Evolutionary conservation across 2,113 vertebrate species (phyloP).

Genomic region (Poeciliopsis occidentalis): DNA sequence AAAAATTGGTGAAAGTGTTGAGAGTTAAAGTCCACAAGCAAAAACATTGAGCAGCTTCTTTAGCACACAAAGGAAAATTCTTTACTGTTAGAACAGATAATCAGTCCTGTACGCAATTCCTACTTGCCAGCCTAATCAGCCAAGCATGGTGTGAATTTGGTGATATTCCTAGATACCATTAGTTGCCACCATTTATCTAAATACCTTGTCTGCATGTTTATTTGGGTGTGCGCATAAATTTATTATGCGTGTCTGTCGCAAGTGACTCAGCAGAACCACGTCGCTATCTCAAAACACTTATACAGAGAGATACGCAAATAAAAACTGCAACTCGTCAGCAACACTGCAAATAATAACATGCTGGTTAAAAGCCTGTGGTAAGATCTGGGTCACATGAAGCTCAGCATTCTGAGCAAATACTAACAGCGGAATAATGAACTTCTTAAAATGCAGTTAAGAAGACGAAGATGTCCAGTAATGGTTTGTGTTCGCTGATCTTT

Average conservation of each 20-base stretch:
- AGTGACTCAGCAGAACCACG: conserved; percentile 49
- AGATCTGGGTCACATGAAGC: conserved; percentile 47
- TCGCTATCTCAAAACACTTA: conserved; percentile 3
- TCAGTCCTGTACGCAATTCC: conserved; percentile 62
- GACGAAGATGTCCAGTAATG: background rate
- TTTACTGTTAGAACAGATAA: conserved; percentile 57
- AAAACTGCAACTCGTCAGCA: conserved; percentile 26
- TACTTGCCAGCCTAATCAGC: conserved; percentile 62
- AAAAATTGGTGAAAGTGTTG: conserved; percentile 46
- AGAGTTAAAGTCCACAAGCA: conserved; percentile 55
- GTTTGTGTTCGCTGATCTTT: conserved; percentile 24
- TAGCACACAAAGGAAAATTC: conserved; percentile 40
- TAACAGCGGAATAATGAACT: background rate
- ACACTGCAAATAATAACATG: conserved; percentile 37
- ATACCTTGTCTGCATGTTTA: background rate
- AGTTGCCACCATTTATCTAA: conserved; percentile 13
- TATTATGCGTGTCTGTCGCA: background rate
- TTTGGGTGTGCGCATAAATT: conserved; percentile 14
- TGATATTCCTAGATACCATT: conserved; percentile 42
- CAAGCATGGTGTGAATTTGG: conserved; percentile 49
- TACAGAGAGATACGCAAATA: conserved; percentile 1
- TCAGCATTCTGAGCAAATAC: conserved; percentile 42
- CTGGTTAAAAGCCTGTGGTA: conserved; percentile 30
- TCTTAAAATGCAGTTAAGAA: background rate
- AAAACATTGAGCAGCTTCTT: conserved; percentile 62